phyloP scores from a whole-genome alignment of 2,113 vertebrate genomes.

The Phalacrocorax carbo region DNA sequence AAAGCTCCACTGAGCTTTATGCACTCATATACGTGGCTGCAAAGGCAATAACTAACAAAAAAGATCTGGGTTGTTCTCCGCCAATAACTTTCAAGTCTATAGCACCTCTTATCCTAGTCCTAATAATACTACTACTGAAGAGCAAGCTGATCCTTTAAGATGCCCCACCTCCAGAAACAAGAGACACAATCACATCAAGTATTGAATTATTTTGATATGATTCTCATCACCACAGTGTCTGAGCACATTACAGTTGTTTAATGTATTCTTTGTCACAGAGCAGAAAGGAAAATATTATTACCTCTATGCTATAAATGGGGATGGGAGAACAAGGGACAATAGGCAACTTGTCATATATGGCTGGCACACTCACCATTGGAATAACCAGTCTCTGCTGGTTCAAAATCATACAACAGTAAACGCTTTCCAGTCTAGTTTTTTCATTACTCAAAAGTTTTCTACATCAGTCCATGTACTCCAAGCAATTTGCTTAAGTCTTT shows the following conservation, averaged over 20 bases:
- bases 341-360: neutral
- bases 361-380: neutral
- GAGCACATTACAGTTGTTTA: slow-evolving; percentile 37
- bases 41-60: slow-evolving; percentile 1
- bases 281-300: slow-evolving; percentile 46
- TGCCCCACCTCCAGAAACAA: slow-evolving; percentile 35
- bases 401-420: neutral
- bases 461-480: neutral
- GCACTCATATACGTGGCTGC: neutral
- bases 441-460: neutral
- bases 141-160: slow-evolving; percentile 27
- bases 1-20: neutral
- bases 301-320: neutral
- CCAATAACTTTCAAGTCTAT: slow-evolving; percentile 5
- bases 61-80: neutral
- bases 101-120: neutral
- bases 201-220: slow-evolving; percentile 36
- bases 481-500: neutral
- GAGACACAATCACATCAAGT: slow-evolving; percentile 27
- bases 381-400: neutral
- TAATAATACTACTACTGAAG: neutral
- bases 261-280: slow-evolving; percentile 43
- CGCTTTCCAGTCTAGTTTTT: neutral
- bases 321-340: slow-evolving; percentile 15
- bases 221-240: slow-evolving; percentile 18